Percentiles rank a stretch among this genome's conserved stretches.
phyloP scores from a whole-genome alignment of 2,113 vertebrate genomes.

The Corvus moneduloides region DNA sequence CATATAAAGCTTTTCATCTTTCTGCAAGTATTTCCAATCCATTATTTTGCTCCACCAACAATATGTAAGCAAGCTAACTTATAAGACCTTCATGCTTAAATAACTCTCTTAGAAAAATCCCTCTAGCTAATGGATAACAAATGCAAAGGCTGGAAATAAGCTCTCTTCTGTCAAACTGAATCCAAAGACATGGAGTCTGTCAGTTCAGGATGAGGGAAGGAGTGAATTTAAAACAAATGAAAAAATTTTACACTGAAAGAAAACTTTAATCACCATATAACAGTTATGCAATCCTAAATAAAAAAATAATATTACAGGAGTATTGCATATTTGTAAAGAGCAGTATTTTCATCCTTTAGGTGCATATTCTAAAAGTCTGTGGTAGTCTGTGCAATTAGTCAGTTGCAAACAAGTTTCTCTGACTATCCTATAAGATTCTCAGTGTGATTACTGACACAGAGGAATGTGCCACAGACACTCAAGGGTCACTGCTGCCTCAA shows the following conservation, averaged over 20 bases:
- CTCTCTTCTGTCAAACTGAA: neutral
- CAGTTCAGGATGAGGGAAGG: neutral
- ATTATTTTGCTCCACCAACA: neutral
- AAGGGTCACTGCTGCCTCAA: neutral
- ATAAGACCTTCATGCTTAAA: neutral
- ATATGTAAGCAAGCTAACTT: neutral
- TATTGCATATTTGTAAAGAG: neutral
- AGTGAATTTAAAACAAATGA: neutral
- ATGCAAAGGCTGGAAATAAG: neutral
- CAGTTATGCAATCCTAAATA: neutral
- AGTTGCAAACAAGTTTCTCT: neutral
- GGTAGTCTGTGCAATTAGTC: neutral
- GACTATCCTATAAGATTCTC: neutral
- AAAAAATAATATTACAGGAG: neutral
- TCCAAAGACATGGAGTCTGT: neutral
- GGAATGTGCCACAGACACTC: neutral
- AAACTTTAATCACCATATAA: neutral
- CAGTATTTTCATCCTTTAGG: neutral
- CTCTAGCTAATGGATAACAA: neutral
- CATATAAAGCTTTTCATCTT: neutral
- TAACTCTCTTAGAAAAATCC: neutral
- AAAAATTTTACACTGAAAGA: neutral
- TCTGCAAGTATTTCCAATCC: neutral
- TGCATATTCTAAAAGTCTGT: neutral
- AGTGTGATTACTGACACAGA: neutral